phyloP scores from a whole-genome alignment of 2,888 invertebrate species.

The Troides oblongomaculatus region DNA sequence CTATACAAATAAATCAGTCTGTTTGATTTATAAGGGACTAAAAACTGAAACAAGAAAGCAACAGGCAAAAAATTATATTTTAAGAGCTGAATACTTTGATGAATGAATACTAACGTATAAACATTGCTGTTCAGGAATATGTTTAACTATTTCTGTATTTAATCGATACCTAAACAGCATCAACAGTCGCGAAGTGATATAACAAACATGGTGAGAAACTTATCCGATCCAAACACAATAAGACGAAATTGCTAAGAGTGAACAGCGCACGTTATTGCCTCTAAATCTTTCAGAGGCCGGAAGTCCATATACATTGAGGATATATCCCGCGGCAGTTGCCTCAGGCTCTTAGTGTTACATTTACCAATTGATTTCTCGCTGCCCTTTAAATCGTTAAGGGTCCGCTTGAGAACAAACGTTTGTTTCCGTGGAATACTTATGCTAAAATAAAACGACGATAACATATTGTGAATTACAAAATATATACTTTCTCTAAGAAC shows the following conservation, averaged over 20 bases:
- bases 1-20: too few species aligned
- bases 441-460: not conserved
- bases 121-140: not conserved
- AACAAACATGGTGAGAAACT: conserved; percentile 52
- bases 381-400: conserved; percentile 45
- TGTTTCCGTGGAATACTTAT: conserved; percentile 54
- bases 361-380: conserved; percentile 51
- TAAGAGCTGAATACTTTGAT: too few species aligned
- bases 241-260: conserved; percentile 61
- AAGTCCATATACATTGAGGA: conserved; percentile 43
- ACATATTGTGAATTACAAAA: not conserved
- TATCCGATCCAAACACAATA: conserved; percentile 74
- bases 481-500: too few species aligned
- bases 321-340: conserved; percentile 56
- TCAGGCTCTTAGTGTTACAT: conserved; percentile 65
- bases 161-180: not conserved
- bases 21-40: too few species aligned
- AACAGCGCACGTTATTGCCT: conserved; percentile 73
- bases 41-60: too few species aligned
- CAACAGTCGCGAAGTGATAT: not conserved
- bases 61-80: too few species aligned
- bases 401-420: conserved; percentile 61
- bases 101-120: not conserved
- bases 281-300: conserved; percentile 70
- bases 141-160: not conserved